These are phyloP conservation scores for Elephas maximus DNA, from an alignment of 2,113 vertebrate genomes.

Conservation along the genomic window DNA sequence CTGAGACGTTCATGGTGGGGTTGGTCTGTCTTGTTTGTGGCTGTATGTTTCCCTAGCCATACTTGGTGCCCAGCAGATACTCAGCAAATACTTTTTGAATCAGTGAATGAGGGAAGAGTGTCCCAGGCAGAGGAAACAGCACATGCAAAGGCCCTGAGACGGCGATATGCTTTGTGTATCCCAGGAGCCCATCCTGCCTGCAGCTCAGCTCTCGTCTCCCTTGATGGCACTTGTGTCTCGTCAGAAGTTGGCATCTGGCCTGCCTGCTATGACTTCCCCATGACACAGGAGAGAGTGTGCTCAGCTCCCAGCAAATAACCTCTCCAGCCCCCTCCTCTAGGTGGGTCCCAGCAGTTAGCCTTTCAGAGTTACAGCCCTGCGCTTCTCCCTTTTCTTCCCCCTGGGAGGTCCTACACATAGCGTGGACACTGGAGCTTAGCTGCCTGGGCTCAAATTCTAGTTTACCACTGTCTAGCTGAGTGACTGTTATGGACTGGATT, in stretches of 20 bases:
- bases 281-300: background rate
- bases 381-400: too few relatives aligned
- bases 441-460: background rate
- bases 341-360: background rate
- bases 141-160: background rate
- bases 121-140: background rate
- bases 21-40: background rate
- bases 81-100: background rate
- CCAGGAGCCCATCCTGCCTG: background rate
- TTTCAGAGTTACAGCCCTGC: background rate
- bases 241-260: background rate
- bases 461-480: background rate
- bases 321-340: too few relatives aligned
- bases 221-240: fast-evolving
- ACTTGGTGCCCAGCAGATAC: background rate
- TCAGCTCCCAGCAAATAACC: background rate
- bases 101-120: background rate
- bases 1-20: background rate
- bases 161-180: background rate
- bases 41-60: background rate
- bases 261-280: background rate
- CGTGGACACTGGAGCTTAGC: too few relatives aligned
- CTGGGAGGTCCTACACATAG: background rate
- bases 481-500: background rate
- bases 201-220: background rate